Evolutionary conservation across 2,888 invertebrate species (phyloP).

Genomic region (Nomada fabriciana): DNA sequence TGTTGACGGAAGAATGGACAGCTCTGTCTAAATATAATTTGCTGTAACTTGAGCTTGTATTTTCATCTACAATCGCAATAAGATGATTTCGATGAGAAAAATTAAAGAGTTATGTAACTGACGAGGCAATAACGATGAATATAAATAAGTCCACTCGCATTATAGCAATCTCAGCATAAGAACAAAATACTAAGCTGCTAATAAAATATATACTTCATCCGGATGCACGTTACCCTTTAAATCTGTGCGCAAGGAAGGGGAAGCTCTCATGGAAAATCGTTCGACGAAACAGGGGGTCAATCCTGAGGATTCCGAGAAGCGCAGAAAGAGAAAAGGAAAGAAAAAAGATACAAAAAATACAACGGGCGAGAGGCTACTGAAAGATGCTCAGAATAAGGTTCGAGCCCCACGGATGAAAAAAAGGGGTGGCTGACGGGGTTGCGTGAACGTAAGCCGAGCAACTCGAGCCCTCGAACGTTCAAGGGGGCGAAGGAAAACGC

Average conservation of each 20-base stretch:
- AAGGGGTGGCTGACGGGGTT: conserved; percentile 19
- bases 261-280: conserved; percentile 22
- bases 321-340: not conserved
- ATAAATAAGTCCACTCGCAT: not conserved
- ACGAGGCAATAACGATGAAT: not conserved
- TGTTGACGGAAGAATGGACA: not conserved
- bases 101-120: not conserved
- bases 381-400: conserved; percentile 36
- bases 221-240: conserved; percentile 1
- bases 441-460: conserved; percentile 62
- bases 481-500: conserved; percentile 64
- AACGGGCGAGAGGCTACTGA: conserved; percentile 14
- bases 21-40: not conserved
- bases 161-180: not conserved
- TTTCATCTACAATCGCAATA: too few relatives aligned
- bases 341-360: not conserved
- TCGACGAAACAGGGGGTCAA: conserved; percentile 9
- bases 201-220: not conserved
- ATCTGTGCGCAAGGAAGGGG: not conserved
- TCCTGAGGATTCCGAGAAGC: not conserved
- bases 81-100: too few relatives aligned
- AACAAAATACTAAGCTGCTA: not conserved
- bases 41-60: not conserved
- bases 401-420: conserved; percentile 8
- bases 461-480: conserved; percentile 66